A percentile compares a stretch with the other conserved stretches of the same genome.
These are phyloP conservation scores for Ophion slaviceki DNA, from an alignment of 2,888 invertebrate genomes.

Conservation along the genomic window DNA sequence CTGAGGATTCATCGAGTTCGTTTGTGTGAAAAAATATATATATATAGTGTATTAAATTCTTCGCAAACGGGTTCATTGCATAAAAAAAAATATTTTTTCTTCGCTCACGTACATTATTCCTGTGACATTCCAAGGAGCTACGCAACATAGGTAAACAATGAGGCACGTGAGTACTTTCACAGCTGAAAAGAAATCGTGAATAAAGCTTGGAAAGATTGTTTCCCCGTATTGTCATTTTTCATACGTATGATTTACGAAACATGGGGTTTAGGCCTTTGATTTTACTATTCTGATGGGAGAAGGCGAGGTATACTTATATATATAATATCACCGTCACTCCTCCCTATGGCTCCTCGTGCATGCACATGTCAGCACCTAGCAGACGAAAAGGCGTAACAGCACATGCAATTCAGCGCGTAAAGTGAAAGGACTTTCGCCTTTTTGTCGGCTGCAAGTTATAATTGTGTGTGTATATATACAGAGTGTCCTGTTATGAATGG, in stretches of 20 bases:
- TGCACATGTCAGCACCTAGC: background rate
- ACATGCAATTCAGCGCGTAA: background rate
- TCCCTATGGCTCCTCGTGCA: background rate
- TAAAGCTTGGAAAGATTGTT: background rate
- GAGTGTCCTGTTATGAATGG: too few relatives aligned
- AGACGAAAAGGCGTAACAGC: background rate
- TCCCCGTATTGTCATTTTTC: background rate
- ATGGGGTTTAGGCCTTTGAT: background rate
- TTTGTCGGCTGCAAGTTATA: background rate
- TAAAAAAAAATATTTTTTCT: too few relatives aligned
- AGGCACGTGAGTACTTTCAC: background rate
- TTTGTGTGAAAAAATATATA: too few relatives aligned
- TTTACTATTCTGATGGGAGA: background rate
- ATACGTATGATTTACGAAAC: background rate
- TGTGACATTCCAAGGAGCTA: too few relatives aligned
- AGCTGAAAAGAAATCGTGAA: background rate
- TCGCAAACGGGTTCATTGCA: too few relatives aligned
- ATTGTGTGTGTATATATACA: background rate
- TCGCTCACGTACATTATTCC: too few relatives aligned
- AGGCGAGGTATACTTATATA: background rate
- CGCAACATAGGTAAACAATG: background rate
- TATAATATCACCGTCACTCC: conserved; percentile 15
- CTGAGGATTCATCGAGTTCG: too few relatives aligned
- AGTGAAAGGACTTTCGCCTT: background rate
- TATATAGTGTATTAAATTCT: too few relatives aligned